Conservation (phyloP, 37 sponge, comb jelly and placozoan species). For the Tethya wilhelma region DNA sequence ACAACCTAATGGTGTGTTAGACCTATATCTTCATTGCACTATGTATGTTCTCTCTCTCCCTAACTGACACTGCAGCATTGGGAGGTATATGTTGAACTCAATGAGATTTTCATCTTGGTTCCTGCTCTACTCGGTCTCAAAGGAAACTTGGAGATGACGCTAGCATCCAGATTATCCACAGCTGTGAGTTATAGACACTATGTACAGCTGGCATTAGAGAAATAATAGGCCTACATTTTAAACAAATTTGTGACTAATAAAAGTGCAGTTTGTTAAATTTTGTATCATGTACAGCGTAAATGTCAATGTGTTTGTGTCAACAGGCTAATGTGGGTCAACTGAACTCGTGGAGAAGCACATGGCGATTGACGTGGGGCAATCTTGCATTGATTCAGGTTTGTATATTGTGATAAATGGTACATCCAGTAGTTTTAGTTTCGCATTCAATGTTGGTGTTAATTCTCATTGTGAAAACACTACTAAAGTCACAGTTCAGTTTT, state of each 20-base stretch:
- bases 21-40: no score
- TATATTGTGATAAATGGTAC: no score
- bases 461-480: no score
- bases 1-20: no score
- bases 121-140: conserved; percentile 97
- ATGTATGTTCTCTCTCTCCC: neutral
- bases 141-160: conserved; percentile 98
- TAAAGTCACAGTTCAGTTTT: no score
- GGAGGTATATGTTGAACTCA: conserved; percentile 69
- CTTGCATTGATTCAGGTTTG: conserved; percentile 78
- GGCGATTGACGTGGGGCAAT: conserved; percentile 74
- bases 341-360: conserved; percentile 27
- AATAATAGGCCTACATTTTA: no score
- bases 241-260: neutral
- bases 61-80: conserved; percentile 51
- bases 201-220: no score
- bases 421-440: no score
- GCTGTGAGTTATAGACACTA: conserved; percentile 94
- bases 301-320: no score
- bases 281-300: neutral
- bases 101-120: conserved; percentile 93
- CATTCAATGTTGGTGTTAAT: no score
- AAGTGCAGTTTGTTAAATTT: neutral
- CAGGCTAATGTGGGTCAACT: conserved; percentile 87
- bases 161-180: conserved; percentile 95